Evolutionary conservation across 2,888 invertebrate genomes (phyloP), one percentile per base, ranked within the genome.

Genomic region (Acleris literana): DNA sequence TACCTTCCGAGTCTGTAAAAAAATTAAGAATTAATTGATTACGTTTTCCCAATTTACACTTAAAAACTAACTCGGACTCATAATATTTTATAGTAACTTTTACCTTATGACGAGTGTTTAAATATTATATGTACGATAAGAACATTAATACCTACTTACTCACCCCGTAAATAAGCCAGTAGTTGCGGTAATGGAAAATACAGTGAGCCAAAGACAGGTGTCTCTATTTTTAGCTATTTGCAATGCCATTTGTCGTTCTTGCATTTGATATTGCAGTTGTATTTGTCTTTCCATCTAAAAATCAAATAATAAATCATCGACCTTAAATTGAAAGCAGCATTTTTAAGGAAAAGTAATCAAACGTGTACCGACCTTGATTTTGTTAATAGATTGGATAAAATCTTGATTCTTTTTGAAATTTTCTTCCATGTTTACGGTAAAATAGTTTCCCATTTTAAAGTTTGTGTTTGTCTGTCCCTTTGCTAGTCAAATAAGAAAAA

Each of bases 251-350:
- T 95, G 93, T 68, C 96, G 90, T 81, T 96, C 96, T 78, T 96
- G 94, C 90, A 97, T 94, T 85, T 96, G 96, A 84, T 96, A 95
- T 83, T 95, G 95, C 93, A 97, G 93, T 80, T 96, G 96, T 71
- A 97, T 95, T 89, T 97, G 96, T 68, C 96, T 92, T 79, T 96
- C 96, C 93, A 96, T 93, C 96, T 95, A 71, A 68, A 81, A 84
- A 73, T 71, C 43, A 60, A 68, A 71, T 65, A 11, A 65, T 63
- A 79, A 39, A 39, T 13, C 13, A 13, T 9, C 1, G 13, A 39
- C 39, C 49, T 16, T 39, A 44, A 46, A 16, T 46, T n/a, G 29
- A 48, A 49, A 4, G 39, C 39, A 57, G 11, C 22, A 43, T 20
- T 29, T 16, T 49, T 11, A n/a, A 48, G 44, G 22, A 43, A 54